These are phyloP conservation scores for Cryptoleucopteryx plumbea DNA, from an alignment of 2,113 vertebrate genomes.

Conservation along the genomic window DNA sequence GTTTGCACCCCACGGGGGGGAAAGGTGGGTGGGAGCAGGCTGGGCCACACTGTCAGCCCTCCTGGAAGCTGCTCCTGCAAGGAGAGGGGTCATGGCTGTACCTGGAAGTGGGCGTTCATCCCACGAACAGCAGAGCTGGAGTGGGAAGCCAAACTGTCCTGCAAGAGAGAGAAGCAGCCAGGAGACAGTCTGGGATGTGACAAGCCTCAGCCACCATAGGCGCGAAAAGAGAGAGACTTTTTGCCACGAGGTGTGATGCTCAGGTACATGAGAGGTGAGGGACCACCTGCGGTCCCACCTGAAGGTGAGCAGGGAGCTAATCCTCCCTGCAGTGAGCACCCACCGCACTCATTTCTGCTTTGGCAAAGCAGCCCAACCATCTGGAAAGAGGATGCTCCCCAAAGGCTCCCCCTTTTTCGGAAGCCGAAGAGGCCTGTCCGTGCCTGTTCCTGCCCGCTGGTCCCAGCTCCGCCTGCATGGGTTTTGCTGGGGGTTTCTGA, in stretches of 20 bases:
- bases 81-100: not conserved
- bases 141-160: not conserved
- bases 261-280: not conserved
- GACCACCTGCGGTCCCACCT: not conserved
- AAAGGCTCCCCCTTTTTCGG: no score
- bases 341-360: not conserved
- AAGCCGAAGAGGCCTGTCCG: no score
- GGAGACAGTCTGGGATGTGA: not conserved
- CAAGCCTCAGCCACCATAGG: not conserved
- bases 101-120: rapidly evolving
- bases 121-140: not conserved
- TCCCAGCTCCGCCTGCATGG: not conserved
- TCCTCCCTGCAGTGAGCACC: not conserved
- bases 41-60: not conserved
- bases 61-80: not conserved
- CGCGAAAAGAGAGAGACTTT: not conserved
- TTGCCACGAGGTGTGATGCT: not conserved
- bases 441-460: rapidly evolving
- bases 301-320: not conserved
- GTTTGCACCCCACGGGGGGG: rapidly evolving
- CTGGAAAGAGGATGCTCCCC: not conserved
- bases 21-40: not conserved
- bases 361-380: not conserved
- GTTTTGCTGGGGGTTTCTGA: not conserved
- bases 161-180: not conserved